Base-by-base conservation (phyloP, 1,140 invertebrate genomes). In the Brachionus angularis region DNA sequence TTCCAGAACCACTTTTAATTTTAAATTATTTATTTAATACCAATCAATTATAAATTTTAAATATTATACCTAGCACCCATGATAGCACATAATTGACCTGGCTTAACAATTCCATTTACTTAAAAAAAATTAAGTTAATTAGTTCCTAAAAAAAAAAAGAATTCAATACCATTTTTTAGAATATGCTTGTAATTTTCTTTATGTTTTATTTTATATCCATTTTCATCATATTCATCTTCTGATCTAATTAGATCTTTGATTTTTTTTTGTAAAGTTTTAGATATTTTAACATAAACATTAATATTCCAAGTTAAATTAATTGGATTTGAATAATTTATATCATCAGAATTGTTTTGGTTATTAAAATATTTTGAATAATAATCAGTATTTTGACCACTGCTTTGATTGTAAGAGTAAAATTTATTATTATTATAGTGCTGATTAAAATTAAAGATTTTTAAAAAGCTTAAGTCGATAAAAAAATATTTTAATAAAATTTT, bases 61-160 rank as follows among this genome's bases (percentile, higher is more conserved):
- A 50, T 25, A 50, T 50, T 5, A 12, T 10, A 50, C 47, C 79
- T 81, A 23, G 91, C 89, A 3, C 93, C 93, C 88, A 97, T 89
- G 23, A 96, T 88, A 2, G 93, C 91, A 61, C 96, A 78, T 25
- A 96, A 80, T 78, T 94, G 91, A 3, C 92, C 93, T 4, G 91
- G 89, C 78, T 88, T 87, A 0, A 91, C 91, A 1, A 89, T 85
- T 7, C 93, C 93, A 73, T 85, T 88, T 2, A 93, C 91, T 50
- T 50, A 47, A 50, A 67, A 33, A 1, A 14, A 67, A 50, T 25
- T 5, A 42, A 8, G 39, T 47, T 23, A 67, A 31, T 1, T n/a
- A 29, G 29, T 67, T 25, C 16, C 33, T 4, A 1, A 44, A 14
- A 12, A 16, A 52, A 52, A 52, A 12, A 25, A 25, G 21, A 23